Evolutionary conservation across 2,113 vertebrate genomes (phyloP).

Genomic region (Girardinichthys multiradiatus): DNA sequence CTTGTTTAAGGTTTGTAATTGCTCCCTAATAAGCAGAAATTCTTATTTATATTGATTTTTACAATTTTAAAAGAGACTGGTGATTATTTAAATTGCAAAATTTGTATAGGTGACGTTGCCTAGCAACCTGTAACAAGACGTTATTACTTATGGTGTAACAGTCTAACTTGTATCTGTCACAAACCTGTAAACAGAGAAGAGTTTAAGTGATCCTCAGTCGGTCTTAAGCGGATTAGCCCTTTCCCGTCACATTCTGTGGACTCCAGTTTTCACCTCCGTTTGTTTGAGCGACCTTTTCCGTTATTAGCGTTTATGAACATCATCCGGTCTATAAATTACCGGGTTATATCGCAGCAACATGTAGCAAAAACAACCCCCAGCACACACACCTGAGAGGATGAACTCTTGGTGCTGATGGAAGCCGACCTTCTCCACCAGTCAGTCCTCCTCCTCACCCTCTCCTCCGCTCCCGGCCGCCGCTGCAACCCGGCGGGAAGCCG

Average conservation of each 20-base stretch:
- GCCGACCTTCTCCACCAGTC: constrained; percentile 10
- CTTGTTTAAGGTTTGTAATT: background rate
- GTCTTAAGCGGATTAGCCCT: constrained; percentile 55
- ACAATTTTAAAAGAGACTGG: too few species aligned
- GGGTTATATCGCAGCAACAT: constrained; percentile 1
- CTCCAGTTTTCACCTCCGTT: background rate
- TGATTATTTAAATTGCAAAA: too few species aligned
- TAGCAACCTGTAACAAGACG: too few species aligned
- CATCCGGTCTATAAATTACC: background rate
- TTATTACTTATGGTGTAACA: background rate
- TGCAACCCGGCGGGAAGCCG: background rate
- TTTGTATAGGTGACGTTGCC: too few species aligned
- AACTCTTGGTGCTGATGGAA: background rate
- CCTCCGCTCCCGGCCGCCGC: background rate
- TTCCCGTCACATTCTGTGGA: background rate
- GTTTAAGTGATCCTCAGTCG: constrained; percentile 6
- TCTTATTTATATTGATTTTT: too few species aligned
- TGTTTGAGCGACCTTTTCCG: background rate
- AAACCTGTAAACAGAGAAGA: background rate
- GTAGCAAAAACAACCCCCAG: background rate
- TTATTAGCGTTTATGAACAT: background rate
- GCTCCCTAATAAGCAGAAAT: background rate
- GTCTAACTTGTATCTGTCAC: background rate
- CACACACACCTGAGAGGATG: constrained; percentile 32
- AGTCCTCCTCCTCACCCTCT: background rate